Evolutionary conservation across 1,140 invertebrate species (phyloP).

Genomic region (Conus betulinus): DNA sequence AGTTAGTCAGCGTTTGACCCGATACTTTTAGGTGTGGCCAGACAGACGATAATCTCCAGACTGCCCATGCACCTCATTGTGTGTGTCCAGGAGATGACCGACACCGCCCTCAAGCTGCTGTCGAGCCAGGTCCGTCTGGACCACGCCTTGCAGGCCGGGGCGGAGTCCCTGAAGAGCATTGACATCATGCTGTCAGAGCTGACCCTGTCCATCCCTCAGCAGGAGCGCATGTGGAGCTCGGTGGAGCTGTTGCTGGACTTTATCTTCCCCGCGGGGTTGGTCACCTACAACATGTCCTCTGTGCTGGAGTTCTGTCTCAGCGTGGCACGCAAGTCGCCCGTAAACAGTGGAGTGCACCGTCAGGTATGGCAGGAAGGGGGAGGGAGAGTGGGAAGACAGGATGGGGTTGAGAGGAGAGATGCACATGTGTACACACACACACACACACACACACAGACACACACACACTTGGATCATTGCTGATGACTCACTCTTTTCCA

Average conservation of each 20-base stretch:
- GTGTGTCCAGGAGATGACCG: neutral
- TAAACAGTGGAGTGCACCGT: neutral
- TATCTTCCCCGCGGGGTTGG: slow-evolving; percentile 7
- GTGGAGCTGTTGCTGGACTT: slow-evolving; percentile 25
- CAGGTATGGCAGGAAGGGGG: slow-evolving; percentile 23
- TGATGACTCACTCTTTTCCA: neutral
- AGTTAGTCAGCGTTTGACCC: too few relatives aligned
- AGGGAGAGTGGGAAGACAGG: neutral
- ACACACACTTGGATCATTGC: neutral
- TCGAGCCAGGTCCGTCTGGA: slow-evolving; percentile 31
- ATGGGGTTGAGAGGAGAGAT: neutral
- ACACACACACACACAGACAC: neutral
- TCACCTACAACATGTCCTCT: slow-evolving; percentile 13
- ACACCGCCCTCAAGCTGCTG: neutral
- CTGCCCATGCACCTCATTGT: too few relatives aligned
- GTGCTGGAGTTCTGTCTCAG: slow-evolving; percentile 4
- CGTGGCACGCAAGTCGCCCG: neutral
- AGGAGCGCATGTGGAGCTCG: slow-evolving; percentile 25
- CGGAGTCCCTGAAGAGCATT: slow-evolving; percentile 35
- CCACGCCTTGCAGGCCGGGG: slow-evolving; percentile 29
- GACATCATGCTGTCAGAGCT: slow-evolving; percentile 38
- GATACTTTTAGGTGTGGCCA: too few relatives aligned
- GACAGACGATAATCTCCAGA: too few relatives aligned
- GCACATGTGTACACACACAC: neutral
- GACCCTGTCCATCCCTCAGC: slow-evolving; percentile 28